phyloP scores from a whole-genome alignment of 2,113 vertebrate species.

The Apeltes quadracus region DNA sequence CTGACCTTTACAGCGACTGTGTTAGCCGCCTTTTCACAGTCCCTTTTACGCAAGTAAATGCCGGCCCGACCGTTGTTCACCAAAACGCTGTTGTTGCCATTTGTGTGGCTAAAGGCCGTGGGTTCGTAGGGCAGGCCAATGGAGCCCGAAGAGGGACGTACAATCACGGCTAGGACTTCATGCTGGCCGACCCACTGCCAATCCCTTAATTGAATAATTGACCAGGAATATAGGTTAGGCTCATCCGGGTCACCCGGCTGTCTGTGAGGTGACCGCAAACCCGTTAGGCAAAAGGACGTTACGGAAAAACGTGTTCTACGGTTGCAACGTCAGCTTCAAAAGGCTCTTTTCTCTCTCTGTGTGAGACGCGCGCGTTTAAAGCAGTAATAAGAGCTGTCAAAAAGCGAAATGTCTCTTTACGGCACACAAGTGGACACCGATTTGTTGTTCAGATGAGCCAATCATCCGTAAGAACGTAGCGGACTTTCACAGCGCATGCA shows the following conservation, averaged over 20 bases:
- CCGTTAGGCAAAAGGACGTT: neutral
- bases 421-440: neutral
- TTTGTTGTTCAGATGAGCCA: neutral
- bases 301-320: neutral
- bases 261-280: neutral
- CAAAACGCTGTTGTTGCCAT: neutral
- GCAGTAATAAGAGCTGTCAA: neutral
- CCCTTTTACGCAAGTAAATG: neutral
- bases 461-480: neutral
- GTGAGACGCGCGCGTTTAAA: neutral
- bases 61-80: neutral
- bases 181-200: slow-evolving; percentile 25
- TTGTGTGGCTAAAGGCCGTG: neutral
- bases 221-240: slow-evolving; percentile 15
- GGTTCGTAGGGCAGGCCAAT: neutral
- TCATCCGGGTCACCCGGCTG: slow-evolving; percentile 28
- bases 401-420: neutral
- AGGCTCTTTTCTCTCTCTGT: neutral
- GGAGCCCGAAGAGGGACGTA: slow-evolving; percentile 1
- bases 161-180: slow-evolving; percentile 2
- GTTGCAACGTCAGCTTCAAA: neutral
- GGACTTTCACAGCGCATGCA: neutral
- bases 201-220: slow-evolving; percentile 69
- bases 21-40: slow-evolving; percentile 1
- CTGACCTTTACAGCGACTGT: too few relatives aligned